A percentile compares a stretch with the other conserved stretches of the same genome.
These are phyloP conservation scores for Saccostrea glomerata DNA, from an alignment of 1,140 invertebrate genomes.

Conservation along the genomic window DNA sequence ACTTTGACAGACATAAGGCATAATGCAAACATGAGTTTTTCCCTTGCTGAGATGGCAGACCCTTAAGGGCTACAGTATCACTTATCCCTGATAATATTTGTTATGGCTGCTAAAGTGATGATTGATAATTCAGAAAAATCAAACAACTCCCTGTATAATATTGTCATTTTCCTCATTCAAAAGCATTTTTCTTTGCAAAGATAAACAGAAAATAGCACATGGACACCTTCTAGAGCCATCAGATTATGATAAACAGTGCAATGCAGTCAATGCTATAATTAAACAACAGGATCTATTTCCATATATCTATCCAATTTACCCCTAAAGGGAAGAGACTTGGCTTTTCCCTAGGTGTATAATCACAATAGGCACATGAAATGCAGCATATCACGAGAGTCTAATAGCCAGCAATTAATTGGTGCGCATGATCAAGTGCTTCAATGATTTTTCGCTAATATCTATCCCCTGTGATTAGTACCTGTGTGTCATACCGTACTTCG, in stretches of 20 bases:
- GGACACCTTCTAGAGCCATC: background rate
- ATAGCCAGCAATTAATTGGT: slow-evolving; percentile 25
- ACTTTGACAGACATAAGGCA: background rate
- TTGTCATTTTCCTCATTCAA: background rate
- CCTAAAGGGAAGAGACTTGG: background rate
- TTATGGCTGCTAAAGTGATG: background rate
- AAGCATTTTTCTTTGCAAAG: background rate
- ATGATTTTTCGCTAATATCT: slow-evolving; percentile 33
- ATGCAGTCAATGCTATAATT: background rate
- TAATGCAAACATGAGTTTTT: background rate
- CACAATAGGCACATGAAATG: background rate
- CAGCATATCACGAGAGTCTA: background rate
- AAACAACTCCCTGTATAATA: too few relatives aligned
- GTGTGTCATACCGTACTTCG: background rate
- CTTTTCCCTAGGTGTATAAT: background rate
- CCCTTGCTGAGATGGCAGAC: background rate
- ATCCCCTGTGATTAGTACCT: slow-evolving; percentile 9
- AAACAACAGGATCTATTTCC: background rate
- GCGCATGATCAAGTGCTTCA: slow-evolving; percentile 18
- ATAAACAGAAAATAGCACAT: background rate
- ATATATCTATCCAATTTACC: background rate
- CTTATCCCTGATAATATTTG: background rate
- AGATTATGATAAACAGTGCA: background rate
- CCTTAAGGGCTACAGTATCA: background rate
- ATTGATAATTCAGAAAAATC: background rate